Percentiles rank a stretch among this genome's conserved stretches.
These are phyloP conservation scores for Ramazzottius varieornatus DNA, from an alignment of 2,888 invertebrate genomes.

Conservation along the genomic window DNA sequence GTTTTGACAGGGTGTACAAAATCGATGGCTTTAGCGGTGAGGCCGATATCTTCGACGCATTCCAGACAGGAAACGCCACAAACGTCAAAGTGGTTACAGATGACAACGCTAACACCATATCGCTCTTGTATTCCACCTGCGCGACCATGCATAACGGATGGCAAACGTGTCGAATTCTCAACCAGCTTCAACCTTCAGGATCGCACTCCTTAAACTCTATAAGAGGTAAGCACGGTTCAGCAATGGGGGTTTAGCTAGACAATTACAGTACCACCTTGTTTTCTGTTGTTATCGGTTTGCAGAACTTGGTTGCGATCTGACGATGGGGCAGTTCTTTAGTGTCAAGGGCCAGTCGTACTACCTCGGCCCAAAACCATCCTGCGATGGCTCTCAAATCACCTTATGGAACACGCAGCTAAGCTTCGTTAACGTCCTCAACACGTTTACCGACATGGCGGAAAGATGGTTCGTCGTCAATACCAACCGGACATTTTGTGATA, in stretches of 20 bases:
- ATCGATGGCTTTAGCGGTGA: neutral
- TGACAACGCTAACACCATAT: neutral
- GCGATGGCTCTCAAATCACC: neutral
- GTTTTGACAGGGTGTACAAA: neutral
- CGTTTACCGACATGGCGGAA: neutral
- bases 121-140: neutral
- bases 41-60: neutral
- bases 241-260: no score
- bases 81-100: neutral
- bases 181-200: neutral
- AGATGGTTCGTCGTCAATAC: neutral
- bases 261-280: no score
- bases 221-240: neutral
- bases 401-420: neutral
- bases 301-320: neutral
- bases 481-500: neutral
- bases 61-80: neutral
- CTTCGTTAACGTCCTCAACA: neutral
- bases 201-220: neutral
- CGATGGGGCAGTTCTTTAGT: neutral
- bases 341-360: neutral
- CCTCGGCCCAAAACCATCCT: neutral
- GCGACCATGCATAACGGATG: neutral
- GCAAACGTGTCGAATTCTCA: neutral
- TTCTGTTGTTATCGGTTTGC: no score